Base-by-base conservation (phyloP, 2,888 invertebrate genomes). In the Gastracanthus pulcherrimus region DNA sequence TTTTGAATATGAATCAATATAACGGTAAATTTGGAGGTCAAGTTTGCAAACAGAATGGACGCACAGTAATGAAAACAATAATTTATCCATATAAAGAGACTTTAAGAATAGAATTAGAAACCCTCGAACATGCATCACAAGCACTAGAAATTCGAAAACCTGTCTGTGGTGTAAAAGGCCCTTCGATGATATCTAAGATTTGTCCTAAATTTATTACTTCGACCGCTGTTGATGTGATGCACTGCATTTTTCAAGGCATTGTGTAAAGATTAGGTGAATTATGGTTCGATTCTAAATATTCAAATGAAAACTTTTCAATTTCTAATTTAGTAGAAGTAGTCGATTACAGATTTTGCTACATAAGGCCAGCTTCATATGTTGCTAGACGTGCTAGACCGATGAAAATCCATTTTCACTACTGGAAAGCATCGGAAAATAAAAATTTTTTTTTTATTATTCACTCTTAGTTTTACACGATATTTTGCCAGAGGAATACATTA, bases 351-450 rank as follows among this genome's bases (percentile, higher is more conserved):
- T n/a, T 75, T 6, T 31, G 51, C 45, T 38, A 41, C 2, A 29
- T 80, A 55, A 80, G 67, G 7, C 74, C 75, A 23, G 60, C 69
- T 29, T 76, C 64, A 1, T 64, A 41, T 48, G 23, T 84, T 23
- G 66, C 77, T 38, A 62, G 84, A 29, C 29, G 29, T 23, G 80
- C 80, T 3, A 69, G 84, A 55, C 76, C 81, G 1, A 83, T 83
- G 55, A 45, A 41, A 31, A 41, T 58, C 7, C 82, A 84, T 36
- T 67, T 80, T n/a, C 45, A 36, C 16, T 84, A 80, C 31, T 83
- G 83, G 80, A 84, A 84, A 76, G 81, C 80, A 7, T 66, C 70
- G 16, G 83, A 84, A 69, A 38, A 62, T 0, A 84, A 82, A 81
- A 60, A 67, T 26, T 83, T 58, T 58, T 74, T 77, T 83, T 67